Evolutionary conservation across 2,888 invertebrate species (phyloP).

Genomic region (Folsomia manolachei): DNA sequence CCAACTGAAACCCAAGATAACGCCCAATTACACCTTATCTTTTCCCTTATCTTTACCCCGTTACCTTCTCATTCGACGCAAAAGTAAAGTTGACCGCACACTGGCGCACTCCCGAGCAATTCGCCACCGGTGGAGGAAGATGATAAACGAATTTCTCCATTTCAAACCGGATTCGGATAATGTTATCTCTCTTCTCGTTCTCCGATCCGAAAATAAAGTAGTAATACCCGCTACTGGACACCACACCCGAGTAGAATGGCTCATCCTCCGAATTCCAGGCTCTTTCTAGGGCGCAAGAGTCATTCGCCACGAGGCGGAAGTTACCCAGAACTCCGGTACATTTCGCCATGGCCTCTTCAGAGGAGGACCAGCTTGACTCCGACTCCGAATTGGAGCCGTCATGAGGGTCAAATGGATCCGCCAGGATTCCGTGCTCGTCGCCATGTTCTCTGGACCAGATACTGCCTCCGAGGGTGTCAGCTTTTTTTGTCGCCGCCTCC

Average conservation of each 20-base stretch:
- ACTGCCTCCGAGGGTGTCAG: not conserved
- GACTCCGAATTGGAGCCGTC: conserved; percentile 75
- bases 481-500: not conserved
- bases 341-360: conserved; percentile 71
- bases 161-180: conserved; percentile 34
- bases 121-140: conserved; percentile 40
- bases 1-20: conserved; percentile 40
- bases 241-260: conserved; percentile 24
- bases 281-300: conserved; percentile 24
- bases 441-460: conserved; percentile 60
- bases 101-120: conserved; percentile 40
- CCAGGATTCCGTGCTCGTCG: conserved; percentile 63
- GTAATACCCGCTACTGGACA: conserved; percentile 68
- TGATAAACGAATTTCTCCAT: conserved; percentile 42
- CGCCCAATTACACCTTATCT: too few species aligned
- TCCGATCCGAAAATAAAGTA: conserved; percentile 80
- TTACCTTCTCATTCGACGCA: conserved; percentile 46
- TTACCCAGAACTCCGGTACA: conserved; percentile 70
- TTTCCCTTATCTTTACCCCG: too few species aligned
- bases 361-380: conserved; percentile 78
- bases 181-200: conserved; percentile 60
- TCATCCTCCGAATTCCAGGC: conserved; percentile 2
- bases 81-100: conserved; percentile 44
- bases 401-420: conserved; percentile 59
- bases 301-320: conserved; percentile 31